These are phyloP conservation scores for Nycticebus coucang DNA, from an alignment of 2,113 vertebrate genomes.

Conservation along the genomic window DNA sequence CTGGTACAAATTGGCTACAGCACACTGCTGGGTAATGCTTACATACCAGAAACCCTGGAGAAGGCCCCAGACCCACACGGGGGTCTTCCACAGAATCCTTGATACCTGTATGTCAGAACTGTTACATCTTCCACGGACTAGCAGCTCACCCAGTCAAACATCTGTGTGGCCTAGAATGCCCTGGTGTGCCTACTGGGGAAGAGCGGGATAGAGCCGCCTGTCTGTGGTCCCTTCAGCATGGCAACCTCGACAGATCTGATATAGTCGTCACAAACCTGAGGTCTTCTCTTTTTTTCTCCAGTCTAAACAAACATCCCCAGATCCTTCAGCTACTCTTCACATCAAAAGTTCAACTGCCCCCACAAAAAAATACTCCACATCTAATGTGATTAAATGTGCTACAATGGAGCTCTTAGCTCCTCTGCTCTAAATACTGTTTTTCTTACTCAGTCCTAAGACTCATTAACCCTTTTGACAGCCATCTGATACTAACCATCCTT, in stretches of 20 bases:
- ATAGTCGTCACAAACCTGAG: background rate
- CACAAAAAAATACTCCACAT: background rate
- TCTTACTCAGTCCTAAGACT: background rate
- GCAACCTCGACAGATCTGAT: background rate
- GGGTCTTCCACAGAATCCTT: background rate
- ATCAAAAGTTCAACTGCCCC: background rate
- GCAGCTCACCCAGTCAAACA: background rate
- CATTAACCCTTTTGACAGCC: background rate
- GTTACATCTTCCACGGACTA: background rate
- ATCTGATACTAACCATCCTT: background rate
- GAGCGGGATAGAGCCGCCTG: fast-evolving
- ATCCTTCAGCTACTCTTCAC: background rate
- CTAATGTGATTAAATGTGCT: background rate
- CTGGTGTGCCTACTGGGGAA: background rate
- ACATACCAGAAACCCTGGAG: background rate
- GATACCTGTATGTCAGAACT: background rate
- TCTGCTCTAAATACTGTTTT: background rate
- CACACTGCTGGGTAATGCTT: background rate
- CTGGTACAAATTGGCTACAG: background rate
- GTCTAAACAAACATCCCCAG: background rate
- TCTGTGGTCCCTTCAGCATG: background rate
- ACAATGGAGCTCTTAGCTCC: background rate
- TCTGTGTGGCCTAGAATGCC: too few species aligned
- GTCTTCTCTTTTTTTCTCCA: background rate
- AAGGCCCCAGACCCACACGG: background rate